These are phyloP conservation scores for Numenius phaeopus DNA, from an alignment of 2,797 vertebrate species.

Conservation along the genomic window DNA sequence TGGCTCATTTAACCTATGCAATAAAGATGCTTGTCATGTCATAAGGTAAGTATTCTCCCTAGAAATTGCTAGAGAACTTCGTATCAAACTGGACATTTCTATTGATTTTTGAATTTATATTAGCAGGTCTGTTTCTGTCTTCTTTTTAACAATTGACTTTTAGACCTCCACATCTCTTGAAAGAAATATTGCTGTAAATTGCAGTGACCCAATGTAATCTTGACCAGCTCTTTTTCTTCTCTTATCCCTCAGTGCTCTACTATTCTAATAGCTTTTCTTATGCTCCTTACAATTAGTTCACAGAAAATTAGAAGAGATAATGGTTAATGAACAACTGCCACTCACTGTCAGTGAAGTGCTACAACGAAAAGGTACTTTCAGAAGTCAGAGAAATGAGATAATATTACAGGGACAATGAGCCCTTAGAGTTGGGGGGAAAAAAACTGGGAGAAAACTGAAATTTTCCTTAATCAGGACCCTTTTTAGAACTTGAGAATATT, in stretches of 20 bases:
- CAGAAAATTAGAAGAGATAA: conserved; percentile 58
- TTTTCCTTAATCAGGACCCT: background rate
- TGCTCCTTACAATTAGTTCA: conserved; percentile 41
- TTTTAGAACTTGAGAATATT: background rate
- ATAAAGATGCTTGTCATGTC: conserved; percentile 51
- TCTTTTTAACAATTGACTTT: conserved; percentile 60
- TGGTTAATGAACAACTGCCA: conserved; percentile 44
- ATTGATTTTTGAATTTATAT: conserved; percentile 67
- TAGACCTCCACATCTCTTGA: background rate
- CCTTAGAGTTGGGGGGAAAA: fast-evolving
- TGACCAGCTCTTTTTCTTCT: conserved; percentile 12
- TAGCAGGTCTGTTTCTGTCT: conserved; percentile 27
- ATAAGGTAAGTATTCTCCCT: conserved; percentile 52
- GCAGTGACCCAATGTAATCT: background rate
- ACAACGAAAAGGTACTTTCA: background rate
- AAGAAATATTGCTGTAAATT: conserved; percentile 50
- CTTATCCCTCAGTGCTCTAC: background rate
- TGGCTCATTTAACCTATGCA: conserved; percentile 35
- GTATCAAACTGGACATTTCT: background rate
- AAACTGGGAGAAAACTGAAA: background rate
- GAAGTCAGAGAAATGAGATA: background rate
- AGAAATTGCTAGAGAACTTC: conserved; percentile 11
- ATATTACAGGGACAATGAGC: background rate
- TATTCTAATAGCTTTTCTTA: conserved; percentile 4
- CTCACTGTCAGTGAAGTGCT: conserved; percentile 27